Conservation (phyloP, 1,140 invertebrate species). For the Bombyx mori region DNA sequence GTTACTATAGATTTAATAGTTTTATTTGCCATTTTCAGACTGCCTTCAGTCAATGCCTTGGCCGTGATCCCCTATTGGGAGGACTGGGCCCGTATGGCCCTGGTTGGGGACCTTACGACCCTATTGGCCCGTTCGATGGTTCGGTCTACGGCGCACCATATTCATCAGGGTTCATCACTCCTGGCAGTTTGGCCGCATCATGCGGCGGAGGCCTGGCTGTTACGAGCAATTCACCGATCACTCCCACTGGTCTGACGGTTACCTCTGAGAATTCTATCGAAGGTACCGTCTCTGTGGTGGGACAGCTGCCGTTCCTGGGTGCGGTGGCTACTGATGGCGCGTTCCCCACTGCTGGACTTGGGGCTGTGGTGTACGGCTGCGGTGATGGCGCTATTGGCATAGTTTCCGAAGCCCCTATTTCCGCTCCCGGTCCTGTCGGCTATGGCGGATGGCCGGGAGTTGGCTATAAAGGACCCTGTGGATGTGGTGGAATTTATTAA, state of each 20-base stretch:
- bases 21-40: neutral
- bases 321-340: slow-evolving; percentile 28
- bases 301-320: slow-evolving; percentile 29
- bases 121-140: no score
- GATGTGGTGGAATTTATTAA: neutral
- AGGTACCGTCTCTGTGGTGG: slow-evolving; percentile 24
- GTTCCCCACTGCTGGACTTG: slow-evolving; percentile 27
- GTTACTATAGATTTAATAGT: no score
- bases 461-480: slow-evolving; percentile 2
- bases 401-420: slow-evolving; percentile 9
- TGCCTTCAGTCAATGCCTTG: slow-evolving; percentile 17
- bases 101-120: no score
- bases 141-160: neutral
- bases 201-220: slow-evolving; percentile 23
- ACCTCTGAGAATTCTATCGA: slow-evolving; percentile 28
- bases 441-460: neutral
- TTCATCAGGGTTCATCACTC: neutral
- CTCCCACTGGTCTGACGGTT: slow-evolving; percentile 29
- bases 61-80: slow-evolving; percentile 15
- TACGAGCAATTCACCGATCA: slow-evolving; percentile 26
- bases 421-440: slow-evolving; percentile 1
- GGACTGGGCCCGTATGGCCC: no score
- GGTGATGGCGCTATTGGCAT: slow-evolving; percentile 29
- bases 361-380: slow-evolving; percentile 26
- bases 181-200: slow-evolving; percentile 14